These are phyloP conservation scores for Callorhinus ursinus DNA, from an alignment of 2,113 vertebrate species.

Conservation along the genomic window DNA sequence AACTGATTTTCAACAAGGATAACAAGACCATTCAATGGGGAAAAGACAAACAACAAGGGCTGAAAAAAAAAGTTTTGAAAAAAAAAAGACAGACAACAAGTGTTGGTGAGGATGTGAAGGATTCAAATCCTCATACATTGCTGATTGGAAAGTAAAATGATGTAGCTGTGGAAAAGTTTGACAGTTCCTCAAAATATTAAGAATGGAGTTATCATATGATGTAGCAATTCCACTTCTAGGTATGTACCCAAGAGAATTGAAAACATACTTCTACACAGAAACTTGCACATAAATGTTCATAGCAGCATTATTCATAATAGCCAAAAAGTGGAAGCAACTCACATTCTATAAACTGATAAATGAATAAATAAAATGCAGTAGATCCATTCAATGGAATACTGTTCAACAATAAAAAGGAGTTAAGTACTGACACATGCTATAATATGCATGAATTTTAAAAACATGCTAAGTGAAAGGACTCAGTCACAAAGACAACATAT, in stretches of 20 bases:
- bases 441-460: not conserved
- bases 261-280: not conserved
- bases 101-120: not conserved
- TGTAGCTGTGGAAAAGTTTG: not conserved
- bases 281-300: not conserved
- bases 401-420: not conserved
- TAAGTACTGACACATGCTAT: not conserved
- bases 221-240: not conserved
- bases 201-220: not conserved
- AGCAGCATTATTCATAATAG: not conserved
- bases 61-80: not conserved
- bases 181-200: not conserved
- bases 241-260: not conserved
- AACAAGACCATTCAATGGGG: not conserved
- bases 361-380: not conserved
- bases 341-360: not conserved
- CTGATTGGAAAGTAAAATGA: not conserved
- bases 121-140: not conserved
- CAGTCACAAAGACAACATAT: not conserved
- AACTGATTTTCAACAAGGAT: not conserved
- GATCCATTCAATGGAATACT: not conserved
- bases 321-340: not conserved
- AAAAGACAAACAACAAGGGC: not conserved
- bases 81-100: not conserved
- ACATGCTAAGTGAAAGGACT: not conserved